Percentiles rank a stretch among this genome's conserved stretches.
phyloP scores from a whole-genome alignment of 2,113 vertebrate genomes.

The Bubalus kerabau region DNA sequence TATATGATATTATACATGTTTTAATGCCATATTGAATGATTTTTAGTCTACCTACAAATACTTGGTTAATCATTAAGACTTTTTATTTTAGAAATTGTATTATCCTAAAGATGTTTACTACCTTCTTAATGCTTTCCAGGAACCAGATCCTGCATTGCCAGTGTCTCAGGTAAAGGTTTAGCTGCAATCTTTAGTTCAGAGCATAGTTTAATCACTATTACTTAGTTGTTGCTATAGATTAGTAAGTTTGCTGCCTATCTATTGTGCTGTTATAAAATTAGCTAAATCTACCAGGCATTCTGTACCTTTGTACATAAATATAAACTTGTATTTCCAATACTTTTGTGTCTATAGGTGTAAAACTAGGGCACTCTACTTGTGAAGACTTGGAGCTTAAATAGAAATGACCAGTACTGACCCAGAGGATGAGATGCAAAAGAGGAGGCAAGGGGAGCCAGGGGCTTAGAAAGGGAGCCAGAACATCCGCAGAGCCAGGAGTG shows the following conservation, averaged over 20 bases:
- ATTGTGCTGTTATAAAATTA: slow-evolving; percentile 13
- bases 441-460: neutral
- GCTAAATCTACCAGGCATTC: neutral
- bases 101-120: slow-evolving; percentile 61
- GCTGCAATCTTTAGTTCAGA: slow-evolving; percentile 51
- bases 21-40: neutral
- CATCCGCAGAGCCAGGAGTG: neutral
- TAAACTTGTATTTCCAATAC: neutral
- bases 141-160: slow-evolving; percentile 77
- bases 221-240: slow-evolving; percentile 34
- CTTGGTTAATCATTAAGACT: neutral
- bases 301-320: neutral
- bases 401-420: neutral
- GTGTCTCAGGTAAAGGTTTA: slow-evolving; percentile 87
- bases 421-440: neutral
- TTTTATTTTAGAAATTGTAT: slow-evolving; percentile 47
- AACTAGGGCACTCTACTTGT: neutral
- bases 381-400: neutral
- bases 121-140: slow-evolving; percentile 84
- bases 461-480: neutral
- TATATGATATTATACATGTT: too few relatives aligned
- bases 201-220: neutral
- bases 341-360: neutral
- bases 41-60: neutral
- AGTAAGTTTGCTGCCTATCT: neutral